Evolutionary conservation across 2,113 vertebrate species (phyloP).

Genomic region (Chaetorhynchus papuensis): DNA sequence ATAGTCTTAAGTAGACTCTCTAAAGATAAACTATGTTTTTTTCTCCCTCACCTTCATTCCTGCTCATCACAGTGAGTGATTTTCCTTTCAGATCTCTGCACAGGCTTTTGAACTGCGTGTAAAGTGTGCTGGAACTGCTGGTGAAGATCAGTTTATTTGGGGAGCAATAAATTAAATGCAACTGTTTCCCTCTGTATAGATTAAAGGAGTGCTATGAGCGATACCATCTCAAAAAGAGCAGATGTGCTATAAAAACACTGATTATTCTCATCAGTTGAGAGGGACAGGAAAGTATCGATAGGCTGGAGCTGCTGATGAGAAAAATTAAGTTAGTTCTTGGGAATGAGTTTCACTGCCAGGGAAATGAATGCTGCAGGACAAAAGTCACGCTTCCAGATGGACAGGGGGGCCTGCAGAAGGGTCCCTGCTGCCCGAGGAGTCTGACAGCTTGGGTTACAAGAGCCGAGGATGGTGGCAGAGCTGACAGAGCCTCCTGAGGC

Average conservation of each 20-base stretch:
- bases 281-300: neutral
- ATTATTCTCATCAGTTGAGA: conserved; percentile 2
- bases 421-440: neutral
- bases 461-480: neutral
- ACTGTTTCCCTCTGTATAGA: conserved; percentile 36
- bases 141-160: conserved; percentile 42
- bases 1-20: neutral
- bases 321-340: neutral
- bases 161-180: conserved; percentile 54
- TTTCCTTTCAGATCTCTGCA: neutral
- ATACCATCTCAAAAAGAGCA: conserved; percentile 21
- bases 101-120: neutral
- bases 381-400: accelerated
- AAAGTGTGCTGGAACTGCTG: neutral
- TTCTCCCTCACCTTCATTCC: neutral
- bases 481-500: neutral
- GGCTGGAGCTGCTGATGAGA: neutral
- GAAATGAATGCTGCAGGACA: neutral
- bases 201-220: conserved; percentile 15
- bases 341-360: neutral
- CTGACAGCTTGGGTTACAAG: neutral
- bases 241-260: conserved; percentile 17
- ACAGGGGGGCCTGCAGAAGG: neutral
- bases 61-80: neutral
- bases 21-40: neutral